A percentile compares a stretch with the other conserved stretches of the same genome.
Evolutionary conservation across 1,140 invertebrate species (phyloP).

Genomic region (Brachystomella parvula): DNA sequence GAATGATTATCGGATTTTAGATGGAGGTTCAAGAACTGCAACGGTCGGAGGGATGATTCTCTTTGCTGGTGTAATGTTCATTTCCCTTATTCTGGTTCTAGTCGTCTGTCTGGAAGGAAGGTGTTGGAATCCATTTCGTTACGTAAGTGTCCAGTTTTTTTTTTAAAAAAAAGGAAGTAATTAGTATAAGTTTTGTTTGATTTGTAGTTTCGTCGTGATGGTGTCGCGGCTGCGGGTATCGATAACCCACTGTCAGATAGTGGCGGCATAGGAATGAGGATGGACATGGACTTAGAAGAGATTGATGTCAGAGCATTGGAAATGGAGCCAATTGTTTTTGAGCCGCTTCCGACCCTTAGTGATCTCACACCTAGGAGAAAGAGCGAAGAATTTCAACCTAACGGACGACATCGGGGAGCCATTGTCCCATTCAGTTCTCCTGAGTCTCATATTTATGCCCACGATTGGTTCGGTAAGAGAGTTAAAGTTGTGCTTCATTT

Average conservation of each 20-base stretch:
- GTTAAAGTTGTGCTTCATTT: constrained; percentile 1
- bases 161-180: background rate
- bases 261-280: constrained; percentile 2
- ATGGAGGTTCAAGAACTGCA: constrained; percentile 1
- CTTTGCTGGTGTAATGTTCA: background rate
- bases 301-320: constrained; percentile 36
- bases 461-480: constrained; percentile 44
- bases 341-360: constrained; percentile 30
- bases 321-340: constrained; percentile 34
- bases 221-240: constrained; percentile 7
- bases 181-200: background rate
- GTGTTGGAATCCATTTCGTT: background rate
- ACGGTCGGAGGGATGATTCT: background rate
- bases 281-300: constrained; percentile 18
- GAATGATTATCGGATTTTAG: too few species aligned
- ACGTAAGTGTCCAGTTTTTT: background rate
- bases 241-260: constrained; percentile 9
- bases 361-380: constrained; percentile 22
- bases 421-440: constrained; percentile 23
- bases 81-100: background rate
- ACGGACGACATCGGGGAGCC: constrained; percentile 3
- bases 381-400: background rate
- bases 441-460: constrained; percentile 38
- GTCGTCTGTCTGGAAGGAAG: background rate
- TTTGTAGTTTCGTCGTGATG: background rate